Evolutionary conservation across 2,888 invertebrate species (phyloP).

Genomic region (Agonopterix arenella): DNA sequence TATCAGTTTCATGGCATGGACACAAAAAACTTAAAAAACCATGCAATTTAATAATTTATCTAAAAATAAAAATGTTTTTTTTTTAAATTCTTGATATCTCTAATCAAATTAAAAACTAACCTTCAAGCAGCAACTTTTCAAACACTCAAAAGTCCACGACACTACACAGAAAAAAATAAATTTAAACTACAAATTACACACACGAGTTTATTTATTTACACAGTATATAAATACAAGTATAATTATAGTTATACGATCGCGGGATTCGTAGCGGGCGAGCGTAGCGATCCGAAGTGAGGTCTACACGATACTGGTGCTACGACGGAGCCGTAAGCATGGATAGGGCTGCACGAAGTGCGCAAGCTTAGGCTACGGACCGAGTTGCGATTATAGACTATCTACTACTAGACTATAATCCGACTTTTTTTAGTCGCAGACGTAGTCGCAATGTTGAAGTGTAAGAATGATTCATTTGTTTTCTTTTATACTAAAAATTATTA

Average conservation of each 20-base stretch:
- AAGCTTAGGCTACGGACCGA: conserved; percentile 31
- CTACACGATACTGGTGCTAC: conserved; percentile 17
- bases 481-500: too few relatives aligned
- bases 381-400: conserved; percentile 3
- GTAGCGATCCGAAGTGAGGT: conserved; percentile 6
- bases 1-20: too few relatives aligned
- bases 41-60: too few relatives aligned
- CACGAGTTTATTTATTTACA: conserved; percentile 6
- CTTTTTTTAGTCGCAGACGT: conserved; percentile 5
- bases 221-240: not conserved
- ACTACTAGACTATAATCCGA: too few relatives aligned
- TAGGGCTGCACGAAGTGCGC: conserved; percentile 30
- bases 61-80: too few relatives aligned
- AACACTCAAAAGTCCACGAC: not conserved
- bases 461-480: not conserved
- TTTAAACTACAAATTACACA: not conserved
- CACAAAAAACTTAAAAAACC: too few relatives aligned
- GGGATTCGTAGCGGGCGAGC: not conserved
- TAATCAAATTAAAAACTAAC: conserved; percentile 2
- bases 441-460: not conserved
- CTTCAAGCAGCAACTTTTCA: conserved; percentile 6
- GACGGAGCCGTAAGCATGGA: not conserved
- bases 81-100: too few relatives aligned
- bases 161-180: not conserved
- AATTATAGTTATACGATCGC: not conserved